Conservation (phyloP, 2,888 invertebrate species). For the Andrena praecox region DNA sequence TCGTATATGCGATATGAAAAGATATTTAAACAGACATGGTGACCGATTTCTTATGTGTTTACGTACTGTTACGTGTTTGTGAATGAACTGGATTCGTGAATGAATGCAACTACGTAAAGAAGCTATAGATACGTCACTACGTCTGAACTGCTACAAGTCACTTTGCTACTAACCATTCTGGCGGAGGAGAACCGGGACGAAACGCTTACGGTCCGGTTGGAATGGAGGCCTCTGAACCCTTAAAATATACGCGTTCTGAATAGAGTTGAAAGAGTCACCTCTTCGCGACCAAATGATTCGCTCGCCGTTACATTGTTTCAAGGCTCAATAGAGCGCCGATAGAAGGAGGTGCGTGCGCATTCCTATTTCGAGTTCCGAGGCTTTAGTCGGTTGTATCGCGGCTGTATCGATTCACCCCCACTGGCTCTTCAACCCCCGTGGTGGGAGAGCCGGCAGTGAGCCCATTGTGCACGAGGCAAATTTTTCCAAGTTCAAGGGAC, state of each 20-base stretch:
- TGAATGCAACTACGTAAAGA: slow-evolving; percentile 23
- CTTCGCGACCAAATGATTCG: slow-evolving; percentile 73
- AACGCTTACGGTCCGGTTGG: slow-evolving; percentile 59
- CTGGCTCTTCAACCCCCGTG: slow-evolving; percentile 61
- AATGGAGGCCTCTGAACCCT: slow-evolving; percentile 36
- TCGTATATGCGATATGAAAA: no score
- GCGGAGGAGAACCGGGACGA: slow-evolving; percentile 28
- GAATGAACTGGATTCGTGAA: slow-evolving; percentile 36
- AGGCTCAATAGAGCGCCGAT: slow-evolving; percentile 73
- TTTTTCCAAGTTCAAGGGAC: slow-evolving; percentile 42
- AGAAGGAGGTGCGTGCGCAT: slow-evolving; percentile 77
- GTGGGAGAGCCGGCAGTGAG: slow-evolving; percentile 70
- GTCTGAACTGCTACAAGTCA: slow-evolving; percentile 33
- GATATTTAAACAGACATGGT: no score
- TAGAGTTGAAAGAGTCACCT: slow-evolving; percentile 71
- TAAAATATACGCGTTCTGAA: slow-evolving; percentile 61
- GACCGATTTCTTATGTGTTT: background rate
- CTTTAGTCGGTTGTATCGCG: slow-evolving; percentile 82
- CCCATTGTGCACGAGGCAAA: slow-evolving; percentile 76
- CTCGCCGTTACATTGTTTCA: slow-evolving; percentile 74
- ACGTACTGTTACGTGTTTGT: slow-evolving; percentile 5
- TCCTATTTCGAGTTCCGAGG: slow-evolving; percentile 83
- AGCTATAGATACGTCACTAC: slow-evolving; percentile 28
- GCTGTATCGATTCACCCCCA: slow-evolving; percentile 84
- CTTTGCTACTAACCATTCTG: slow-evolving; percentile 18